Percentiles rank a stretch among this genome's conserved stretches.
phyloP scores from a whole-genome alignment of 1,140 invertebrate genomes.

The Drosophila navojoa region DNA sequence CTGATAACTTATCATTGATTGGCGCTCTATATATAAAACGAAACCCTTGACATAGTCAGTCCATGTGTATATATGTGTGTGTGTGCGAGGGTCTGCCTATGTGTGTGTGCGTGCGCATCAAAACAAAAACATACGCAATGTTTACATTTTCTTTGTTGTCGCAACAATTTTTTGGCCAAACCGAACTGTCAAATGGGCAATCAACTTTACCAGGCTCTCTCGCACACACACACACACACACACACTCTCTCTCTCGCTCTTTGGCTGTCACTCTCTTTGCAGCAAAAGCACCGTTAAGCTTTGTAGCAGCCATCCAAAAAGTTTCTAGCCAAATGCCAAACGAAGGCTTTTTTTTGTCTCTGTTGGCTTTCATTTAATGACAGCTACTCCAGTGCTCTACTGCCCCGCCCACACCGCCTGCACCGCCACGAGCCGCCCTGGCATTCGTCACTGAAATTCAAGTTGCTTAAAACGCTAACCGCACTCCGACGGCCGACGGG shows the following conservation, averaged over 20 bases:
- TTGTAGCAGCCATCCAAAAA: conserved; percentile 57
- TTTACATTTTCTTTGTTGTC: conserved; percentile 78
- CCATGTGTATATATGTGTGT: background rate
- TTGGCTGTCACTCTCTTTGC: conserved; percentile 40
- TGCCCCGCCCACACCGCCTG: background rate
- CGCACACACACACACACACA: background rate
- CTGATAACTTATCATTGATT: conserved; percentile 65
- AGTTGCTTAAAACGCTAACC: conserved; percentile 28
- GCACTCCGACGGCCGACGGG: background rate
- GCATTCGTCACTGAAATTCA: conserved; percentile 50
- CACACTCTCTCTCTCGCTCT: conserved; percentile 11
- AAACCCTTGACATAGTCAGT: conserved; percentile 16
- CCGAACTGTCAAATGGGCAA: conserved; percentile 66
- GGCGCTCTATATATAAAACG: conserved; percentile 26
- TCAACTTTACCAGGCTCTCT: conserved; percentile 56
- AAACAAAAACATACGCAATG: conserved; percentile 77
- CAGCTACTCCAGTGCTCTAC: conserved; percentile 6
- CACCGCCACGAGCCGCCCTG: background rate
- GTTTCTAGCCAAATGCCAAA: conserved; percentile 49
- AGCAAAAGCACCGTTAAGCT: conserved; percentile 61
- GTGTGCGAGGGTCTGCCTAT: background rate
- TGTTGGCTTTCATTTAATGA: conserved; percentile 29
- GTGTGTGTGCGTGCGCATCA: conserved; percentile 46
- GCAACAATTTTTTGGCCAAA: conserved; percentile 52
- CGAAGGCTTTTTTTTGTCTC: conserved; percentile 35